Evolutionary conservation across 2,888 invertebrate species (phyloP).

Genomic region (Rhagonycha fulva): DNA sequence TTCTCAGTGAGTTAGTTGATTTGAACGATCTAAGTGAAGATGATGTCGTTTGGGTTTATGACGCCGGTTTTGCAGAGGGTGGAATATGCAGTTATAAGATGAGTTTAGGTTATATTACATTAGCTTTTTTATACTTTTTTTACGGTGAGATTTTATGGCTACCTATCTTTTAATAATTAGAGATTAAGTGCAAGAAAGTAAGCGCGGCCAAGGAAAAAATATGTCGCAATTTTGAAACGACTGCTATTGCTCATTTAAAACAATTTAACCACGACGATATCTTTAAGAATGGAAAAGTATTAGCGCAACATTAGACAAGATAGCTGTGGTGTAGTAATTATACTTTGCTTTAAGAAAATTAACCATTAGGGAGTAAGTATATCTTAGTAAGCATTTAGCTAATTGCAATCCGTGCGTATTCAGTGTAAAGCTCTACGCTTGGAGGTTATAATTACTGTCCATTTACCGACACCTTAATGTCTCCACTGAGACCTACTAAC

Average conservation of each 20-base stretch:
- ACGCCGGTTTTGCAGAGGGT: constrained; percentile 8
- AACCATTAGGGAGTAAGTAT: constrained; percentile 43
- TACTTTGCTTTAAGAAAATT: constrained; percentile 34
- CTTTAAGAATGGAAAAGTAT: constrained; percentile 15
- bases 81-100: constrained; percentile 18
- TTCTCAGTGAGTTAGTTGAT: constrained; percentile 21
- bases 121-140: constrained; percentile 3
- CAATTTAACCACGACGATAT: background rate
- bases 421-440: constrained; percentile 21
- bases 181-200: background rate
- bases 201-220: background rate
- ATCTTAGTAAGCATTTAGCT: constrained; percentile 46
- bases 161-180: background rate
- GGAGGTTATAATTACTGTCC: constrained; percentile 39
- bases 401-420: constrained; percentile 38
- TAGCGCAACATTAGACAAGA: constrained; percentile 21
- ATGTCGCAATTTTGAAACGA: background rate
- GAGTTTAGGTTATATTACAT: constrained; percentile 1
- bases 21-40: constrained; percentile 17
- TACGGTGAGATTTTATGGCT: background rate
- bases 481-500: constrained; percentile 32
- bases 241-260: background rate
- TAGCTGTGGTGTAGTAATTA: constrained; percentile 28
- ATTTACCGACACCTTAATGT: constrained; percentile 39
- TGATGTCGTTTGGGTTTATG: constrained; percentile 22